These are phyloP conservation scores for Zele albiditarsus DNA, from an alignment of 2,888 invertebrate species.

Conservation along the genomic window DNA sequence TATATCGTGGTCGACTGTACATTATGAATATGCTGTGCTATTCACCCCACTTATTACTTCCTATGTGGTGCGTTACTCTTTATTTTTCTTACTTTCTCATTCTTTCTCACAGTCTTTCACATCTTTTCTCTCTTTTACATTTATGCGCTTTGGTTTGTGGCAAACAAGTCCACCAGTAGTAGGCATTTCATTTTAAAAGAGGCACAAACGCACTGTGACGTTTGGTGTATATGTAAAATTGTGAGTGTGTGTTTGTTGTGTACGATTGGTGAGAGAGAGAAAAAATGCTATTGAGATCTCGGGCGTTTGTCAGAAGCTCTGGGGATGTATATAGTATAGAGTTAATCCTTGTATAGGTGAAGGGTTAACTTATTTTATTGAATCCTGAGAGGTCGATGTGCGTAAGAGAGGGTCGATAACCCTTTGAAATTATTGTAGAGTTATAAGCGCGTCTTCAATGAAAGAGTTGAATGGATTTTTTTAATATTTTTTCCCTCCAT, in stretches of 20 bases:
- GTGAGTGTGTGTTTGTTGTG: slow-evolving; percentile 45
- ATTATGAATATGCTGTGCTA: slow-evolving; percentile 65
- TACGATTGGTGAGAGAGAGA: slow-evolving; percentile 31
- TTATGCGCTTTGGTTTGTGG: slow-evolving; percentile 31
- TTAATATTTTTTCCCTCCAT: background rate
- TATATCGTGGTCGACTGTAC: slow-evolving; percentile 55
- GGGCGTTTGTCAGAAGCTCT: slow-evolving; percentile 29
- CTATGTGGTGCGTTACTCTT: slow-evolving; percentile 49
- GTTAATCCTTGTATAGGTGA: slow-evolving; percentile 29
- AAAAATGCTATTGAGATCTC: slow-evolving; percentile 6
- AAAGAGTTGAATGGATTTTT: background rate
- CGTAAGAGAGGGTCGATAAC: slow-evolving; percentile 30
- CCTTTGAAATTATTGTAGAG: slow-evolving; percentile 12
- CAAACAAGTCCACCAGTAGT: slow-evolving; percentile 39
- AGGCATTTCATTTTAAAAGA: slow-evolving; percentile 51
- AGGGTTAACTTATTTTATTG: slow-evolving; percentile 38
- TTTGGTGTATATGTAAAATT: slow-evolving; percentile 1
- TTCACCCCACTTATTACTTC: slow-evolving; percentile 65
- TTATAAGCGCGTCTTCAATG: background rate
- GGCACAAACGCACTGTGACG: background rate
- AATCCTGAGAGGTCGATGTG: slow-evolving; percentile 24
- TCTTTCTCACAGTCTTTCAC: background rate
- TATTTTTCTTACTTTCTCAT: slow-evolving; percentile 31
- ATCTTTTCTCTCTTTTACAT: slow-evolving; percentile 20
- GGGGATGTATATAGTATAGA: background rate